These are phyloP conservation scores for Plagodis dolabraria DNA, from an alignment of 2,888 invertebrate genomes.

Conservation along the genomic window DNA sequence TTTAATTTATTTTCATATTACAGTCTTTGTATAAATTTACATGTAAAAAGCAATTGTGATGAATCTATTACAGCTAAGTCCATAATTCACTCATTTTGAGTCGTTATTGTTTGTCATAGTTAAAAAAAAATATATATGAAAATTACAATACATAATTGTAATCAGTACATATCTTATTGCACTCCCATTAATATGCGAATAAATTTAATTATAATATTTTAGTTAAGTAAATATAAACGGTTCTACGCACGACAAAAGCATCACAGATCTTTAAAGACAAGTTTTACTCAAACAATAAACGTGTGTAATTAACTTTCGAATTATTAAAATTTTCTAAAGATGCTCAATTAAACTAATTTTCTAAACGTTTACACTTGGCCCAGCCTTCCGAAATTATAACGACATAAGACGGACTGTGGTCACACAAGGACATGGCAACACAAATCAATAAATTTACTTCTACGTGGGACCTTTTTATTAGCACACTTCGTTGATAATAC, in stretches of 20 bases:
- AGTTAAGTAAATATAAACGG: constrained; percentile 4
- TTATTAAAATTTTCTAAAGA: constrained; percentile 1
- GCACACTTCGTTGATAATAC: too few relatives aligned
- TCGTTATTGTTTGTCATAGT: too few relatives aligned
- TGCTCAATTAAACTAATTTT: constrained; percentile 17
- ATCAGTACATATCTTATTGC: constrained; percentile 24
- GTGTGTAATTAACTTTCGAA: background rate
- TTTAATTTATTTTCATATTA: background rate
- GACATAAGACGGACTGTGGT: constrained; percentile 15
- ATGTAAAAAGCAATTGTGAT: background rate
- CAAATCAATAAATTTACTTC: too few relatives aligned
- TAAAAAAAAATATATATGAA: too few relatives aligned
- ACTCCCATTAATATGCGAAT: constrained; percentile 14
- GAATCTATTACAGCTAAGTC: constrained; percentile 15
- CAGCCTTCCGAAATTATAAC: constrained; percentile 57
- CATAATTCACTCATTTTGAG: background rate
- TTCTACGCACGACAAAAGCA: constrained; percentile 35
- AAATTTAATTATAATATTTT: constrained; percentile 4
- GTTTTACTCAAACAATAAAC: constrained; percentile 2
- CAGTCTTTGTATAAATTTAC: too few relatives aligned
- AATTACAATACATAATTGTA: constrained; percentile 1
- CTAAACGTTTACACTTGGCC: constrained; percentile 63
- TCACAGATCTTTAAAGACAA: constrained; percentile 47
- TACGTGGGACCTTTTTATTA: too few relatives aligned
- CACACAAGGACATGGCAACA: too few relatives aligned